Conservation (phyloP, 1,140 invertebrate genomes). For the Copidosoma floridanum region DNA sequence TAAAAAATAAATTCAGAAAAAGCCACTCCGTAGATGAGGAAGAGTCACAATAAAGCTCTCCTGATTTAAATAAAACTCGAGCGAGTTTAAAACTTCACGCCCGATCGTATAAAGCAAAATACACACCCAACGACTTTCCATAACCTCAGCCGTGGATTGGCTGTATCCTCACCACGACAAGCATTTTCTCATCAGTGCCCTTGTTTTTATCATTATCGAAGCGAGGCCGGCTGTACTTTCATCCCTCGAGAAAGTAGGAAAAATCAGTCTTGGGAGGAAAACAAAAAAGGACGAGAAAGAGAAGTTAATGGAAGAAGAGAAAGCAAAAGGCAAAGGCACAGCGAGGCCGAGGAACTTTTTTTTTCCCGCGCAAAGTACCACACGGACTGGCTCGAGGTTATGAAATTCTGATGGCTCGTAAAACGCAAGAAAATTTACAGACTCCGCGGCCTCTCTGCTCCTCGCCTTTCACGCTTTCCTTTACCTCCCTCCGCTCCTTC, state of each 20-base stretch:
- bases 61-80: conserved; percentile 9
- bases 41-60: too few relatives aligned
- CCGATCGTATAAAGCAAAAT: background rate
- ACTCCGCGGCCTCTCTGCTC: conserved; percentile 37
- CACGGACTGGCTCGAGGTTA: conserved; percentile 58
- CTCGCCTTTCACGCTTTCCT: conserved; percentile 24
- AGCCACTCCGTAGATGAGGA: too few relatives aligned
- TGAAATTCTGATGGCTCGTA: conserved; percentile 60
- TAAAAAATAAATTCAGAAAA: too few relatives aligned
- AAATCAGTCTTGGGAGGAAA: conserved; percentile 32
- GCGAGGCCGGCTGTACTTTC: background rate
- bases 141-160: conserved; percentile 9
- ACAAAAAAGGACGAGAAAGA: conserved; percentile 20
- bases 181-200: too few relatives aligned
- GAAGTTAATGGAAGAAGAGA: conserved; percentile 29
- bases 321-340: conserved; percentile 29
- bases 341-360: conserved; percentile 48
- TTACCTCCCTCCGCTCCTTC: conserved; percentile 6
- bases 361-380: conserved; percentile 56
- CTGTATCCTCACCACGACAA: background rate
- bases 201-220: conserved; percentile 24
- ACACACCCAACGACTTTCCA: conserved; percentile 11
- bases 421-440: conserved; percentile 61
- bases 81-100: background rate
- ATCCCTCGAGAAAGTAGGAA: conserved; percentile 26